These are phyloP conservation scores for Leptopterna dolabrata DNA, from an alignment of 2,888 invertebrate species.

Conservation along the genomic window DNA sequence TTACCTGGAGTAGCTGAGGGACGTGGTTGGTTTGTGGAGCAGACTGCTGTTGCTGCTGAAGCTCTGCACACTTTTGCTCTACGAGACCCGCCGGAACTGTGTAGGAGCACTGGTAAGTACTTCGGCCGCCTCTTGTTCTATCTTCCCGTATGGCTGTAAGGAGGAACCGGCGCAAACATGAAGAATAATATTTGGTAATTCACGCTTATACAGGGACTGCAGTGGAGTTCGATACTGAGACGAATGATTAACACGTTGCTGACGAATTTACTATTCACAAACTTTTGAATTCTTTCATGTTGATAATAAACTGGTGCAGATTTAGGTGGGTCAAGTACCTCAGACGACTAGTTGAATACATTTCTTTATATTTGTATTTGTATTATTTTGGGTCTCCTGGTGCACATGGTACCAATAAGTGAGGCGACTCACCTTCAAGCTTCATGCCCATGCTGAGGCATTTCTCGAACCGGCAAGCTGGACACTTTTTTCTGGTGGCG, in stretches of 20 bases:
- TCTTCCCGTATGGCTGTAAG: constrained; percentile 90
- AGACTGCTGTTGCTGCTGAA: constrained; percentile 59
- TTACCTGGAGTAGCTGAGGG: constrained; percentile 63
- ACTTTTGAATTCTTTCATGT: too few species aligned
- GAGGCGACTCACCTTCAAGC: constrained; percentile 82
- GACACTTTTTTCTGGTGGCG: constrained; percentile 94
- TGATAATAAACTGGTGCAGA: too few species aligned
- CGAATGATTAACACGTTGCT: too few species aligned
- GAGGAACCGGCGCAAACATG: constrained; percentile 57
- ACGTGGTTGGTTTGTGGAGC: constrained; percentile 61
- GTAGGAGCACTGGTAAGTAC: constrained; percentile 95
- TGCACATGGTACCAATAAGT: too few species aligned
- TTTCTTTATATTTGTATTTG: too few species aligned
- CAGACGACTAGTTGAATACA: too few species aligned
- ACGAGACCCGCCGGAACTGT: constrained; percentile 77
- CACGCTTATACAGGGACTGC: too few species aligned
- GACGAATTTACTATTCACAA: too few species aligned
- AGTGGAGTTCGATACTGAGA: too few species aligned
- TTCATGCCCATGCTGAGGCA: constrained; percentile 97
- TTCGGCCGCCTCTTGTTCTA: constrained; percentile 92
- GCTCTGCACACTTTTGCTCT: constrained; percentile 64
- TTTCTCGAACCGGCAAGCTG: constrained; percentile 95
- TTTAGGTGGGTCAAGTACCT: too few species aligned
- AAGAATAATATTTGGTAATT: background rate
- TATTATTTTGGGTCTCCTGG: too few species aligned